phyloP scores from a whole-genome alignment of 2,113 vertebrate genomes.

The Pagrus major region DNA sequence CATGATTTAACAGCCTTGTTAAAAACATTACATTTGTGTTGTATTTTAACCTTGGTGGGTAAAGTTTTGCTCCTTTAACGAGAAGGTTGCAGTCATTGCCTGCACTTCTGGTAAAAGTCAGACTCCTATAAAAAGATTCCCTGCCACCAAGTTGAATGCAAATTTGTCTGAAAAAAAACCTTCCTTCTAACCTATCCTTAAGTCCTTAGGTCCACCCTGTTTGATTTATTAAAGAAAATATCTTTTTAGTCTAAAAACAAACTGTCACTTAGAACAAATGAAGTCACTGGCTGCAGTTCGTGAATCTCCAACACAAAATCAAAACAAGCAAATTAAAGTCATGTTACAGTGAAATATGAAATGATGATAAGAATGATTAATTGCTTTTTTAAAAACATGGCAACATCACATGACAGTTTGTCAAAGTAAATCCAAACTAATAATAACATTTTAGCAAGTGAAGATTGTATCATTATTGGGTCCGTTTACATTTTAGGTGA shows the following conservation, averaged over 20 bases:
- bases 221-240: conserved; percentile 13
- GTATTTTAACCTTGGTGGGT: no score
- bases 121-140: no score
- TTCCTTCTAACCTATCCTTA: background rate
- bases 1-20: no score
- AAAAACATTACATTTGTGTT: no score
- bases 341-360: conserved; percentile 10
- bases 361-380: conserved; percentile 18
- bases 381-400: conserved; percentile 14
- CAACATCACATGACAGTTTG: conserved; percentile 14
- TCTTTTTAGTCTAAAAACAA: conserved; percentile 15
- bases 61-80: no score
- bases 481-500: background rate
- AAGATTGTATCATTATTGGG: background rate
- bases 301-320: conserved; percentile 8
- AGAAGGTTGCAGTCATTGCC: no score
- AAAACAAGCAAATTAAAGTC: conserved; percentile 36
- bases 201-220: conserved; percentile 2
- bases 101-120: background rate
- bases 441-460: background rate
- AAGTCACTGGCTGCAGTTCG: background rate
- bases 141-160: background rate
- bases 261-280: conserved; percentile 15
- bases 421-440: conserved; percentile 3
- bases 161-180: background rate